Conservation (phyloP, 2,113 vertebrate genomes). For the Pyxicephalus adspersus region DNA sequence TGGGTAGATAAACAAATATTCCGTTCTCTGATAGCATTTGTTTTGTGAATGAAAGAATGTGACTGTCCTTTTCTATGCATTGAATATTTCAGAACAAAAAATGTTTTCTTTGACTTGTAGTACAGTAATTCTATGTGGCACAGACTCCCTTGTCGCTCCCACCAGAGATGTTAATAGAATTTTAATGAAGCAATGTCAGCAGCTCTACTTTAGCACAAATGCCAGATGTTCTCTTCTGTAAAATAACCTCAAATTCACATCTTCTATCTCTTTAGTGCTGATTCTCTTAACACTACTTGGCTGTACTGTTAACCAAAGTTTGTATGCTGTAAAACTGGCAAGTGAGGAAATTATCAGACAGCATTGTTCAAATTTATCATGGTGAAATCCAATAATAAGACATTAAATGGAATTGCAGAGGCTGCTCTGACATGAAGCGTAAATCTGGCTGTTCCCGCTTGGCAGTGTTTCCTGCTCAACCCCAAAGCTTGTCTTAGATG, state of each 20-base stretch:
- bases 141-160: constrained; percentile 39
- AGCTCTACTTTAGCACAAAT: constrained; percentile 28
- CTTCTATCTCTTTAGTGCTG: constrained; percentile 10
- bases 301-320: not conserved
- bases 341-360: not conserved
- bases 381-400: not conserved
- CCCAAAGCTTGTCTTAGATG: too few species aligned
- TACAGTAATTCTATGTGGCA: constrained; percentile 44
- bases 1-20: constrained; percentile 55
- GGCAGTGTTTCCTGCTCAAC: too few species aligned
- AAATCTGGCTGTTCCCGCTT: too few species aligned
- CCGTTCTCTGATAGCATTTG: constrained; percentile 43
- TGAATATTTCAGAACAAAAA: constrained; percentile 28
- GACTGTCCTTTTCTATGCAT: constrained; percentile 20
- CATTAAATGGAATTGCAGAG: too few species aligned
- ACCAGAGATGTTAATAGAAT: constrained; percentile 47
- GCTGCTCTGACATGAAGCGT: too few species aligned
- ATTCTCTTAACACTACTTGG: constrained; percentile 24
- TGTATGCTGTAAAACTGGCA: constrained; percentile 23
- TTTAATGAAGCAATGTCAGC: constrained; percentile 48
- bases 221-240: constrained; percentile 39
- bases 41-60: constrained; percentile 57
- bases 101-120: constrained; percentile 46
- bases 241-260: constrained; percentile 22
- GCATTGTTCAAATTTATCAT: not conserved